These are phyloP conservation scores for Malurus elegans DNA, from an alignment of 2,113 vertebrate species.

Conservation along the genomic window DNA sequence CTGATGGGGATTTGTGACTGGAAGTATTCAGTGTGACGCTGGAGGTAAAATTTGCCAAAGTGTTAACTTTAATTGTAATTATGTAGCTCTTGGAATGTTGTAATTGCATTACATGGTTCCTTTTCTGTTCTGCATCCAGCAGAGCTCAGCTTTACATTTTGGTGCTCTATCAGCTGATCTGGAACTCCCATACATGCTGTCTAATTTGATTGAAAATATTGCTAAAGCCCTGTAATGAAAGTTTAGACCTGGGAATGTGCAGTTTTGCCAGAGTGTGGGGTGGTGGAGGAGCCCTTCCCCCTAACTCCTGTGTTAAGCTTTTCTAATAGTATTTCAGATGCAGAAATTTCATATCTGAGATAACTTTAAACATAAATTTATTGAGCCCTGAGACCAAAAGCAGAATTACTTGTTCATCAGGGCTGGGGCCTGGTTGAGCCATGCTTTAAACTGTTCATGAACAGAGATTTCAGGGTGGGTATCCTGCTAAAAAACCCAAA, in stretches of 20 bases:
- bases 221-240: background rate
- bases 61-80: background rate
- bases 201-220: background rate
- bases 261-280: background rate
- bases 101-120: background rate
- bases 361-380: background rate
- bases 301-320: fast-evolving
- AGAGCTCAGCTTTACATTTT: background rate
- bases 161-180: background rate
- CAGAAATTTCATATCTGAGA: background rate
- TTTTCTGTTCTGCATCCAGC: background rate
- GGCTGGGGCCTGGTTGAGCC: background rate
- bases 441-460: background rate
- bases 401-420: background rate
- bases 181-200: background rate
- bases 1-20: background rate
- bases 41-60: background rate
- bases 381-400: background rate
- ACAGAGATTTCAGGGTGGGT: background rate
- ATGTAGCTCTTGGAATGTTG: background rate
- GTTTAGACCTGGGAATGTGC: background rate
- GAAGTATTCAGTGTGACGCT: background rate
- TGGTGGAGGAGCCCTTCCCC: background rate
- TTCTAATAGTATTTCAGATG: background rate
- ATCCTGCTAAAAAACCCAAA: background rate